These are phyloP conservation scores for Virgularia gustaviana DNA, from an alignment of 92 coral and sea anemone species.

Conservation along the genomic window DNA sequence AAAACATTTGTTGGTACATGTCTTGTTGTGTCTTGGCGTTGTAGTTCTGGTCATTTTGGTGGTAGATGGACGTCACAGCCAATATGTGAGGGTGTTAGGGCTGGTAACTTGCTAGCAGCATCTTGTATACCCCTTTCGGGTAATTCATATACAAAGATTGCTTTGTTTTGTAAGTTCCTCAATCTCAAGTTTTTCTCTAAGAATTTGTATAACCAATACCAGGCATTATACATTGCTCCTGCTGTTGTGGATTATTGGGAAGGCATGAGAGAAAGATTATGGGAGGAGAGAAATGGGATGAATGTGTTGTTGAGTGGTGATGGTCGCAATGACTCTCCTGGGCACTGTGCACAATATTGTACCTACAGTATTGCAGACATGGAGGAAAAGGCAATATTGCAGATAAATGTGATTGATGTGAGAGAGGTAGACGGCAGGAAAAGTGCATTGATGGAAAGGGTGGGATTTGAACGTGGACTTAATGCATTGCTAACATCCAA, in stretches of 20 bases:
- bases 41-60: constrained; percentile 31
- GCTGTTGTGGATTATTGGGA: constrained; percentile 37
- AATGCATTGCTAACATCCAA: constrained; percentile 8
- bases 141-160: constrained; percentile 40
- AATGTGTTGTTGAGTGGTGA: constrained; percentile 33
- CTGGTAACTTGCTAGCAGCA: constrained; percentile 30
- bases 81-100: constrained; percentile 10
- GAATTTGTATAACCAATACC: constrained; percentile 29
- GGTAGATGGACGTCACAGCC: constrained; percentile 46
- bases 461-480: constrained; percentile 44
- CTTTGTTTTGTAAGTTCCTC: constrained; percentile 21
- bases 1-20: constrained; percentile 29
- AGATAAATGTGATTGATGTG: constrained; percentile 14
- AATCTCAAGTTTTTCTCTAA: constrained; percentile 24
- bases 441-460: constrained; percentile 36
- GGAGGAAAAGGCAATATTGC: constrained; percentile 16
- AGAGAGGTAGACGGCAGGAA: constrained; percentile 35
- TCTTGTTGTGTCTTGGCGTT: constrained; percentile 17
- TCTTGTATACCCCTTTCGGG: constrained; percentile 33
- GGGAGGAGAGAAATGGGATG: constrained; percentile 33
- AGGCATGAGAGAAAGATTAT: not conserved
- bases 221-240: constrained; percentile 40
- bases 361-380: constrained; percentile 25
- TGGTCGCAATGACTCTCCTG: constrained; percentile 42
- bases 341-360: constrained; percentile 32